Percentiles rank a stretch among this genome's conserved stretches.
phyloP scores from a whole-genome alignment of 2,888 invertebrate species.

The Lithophane socia region DNA sequence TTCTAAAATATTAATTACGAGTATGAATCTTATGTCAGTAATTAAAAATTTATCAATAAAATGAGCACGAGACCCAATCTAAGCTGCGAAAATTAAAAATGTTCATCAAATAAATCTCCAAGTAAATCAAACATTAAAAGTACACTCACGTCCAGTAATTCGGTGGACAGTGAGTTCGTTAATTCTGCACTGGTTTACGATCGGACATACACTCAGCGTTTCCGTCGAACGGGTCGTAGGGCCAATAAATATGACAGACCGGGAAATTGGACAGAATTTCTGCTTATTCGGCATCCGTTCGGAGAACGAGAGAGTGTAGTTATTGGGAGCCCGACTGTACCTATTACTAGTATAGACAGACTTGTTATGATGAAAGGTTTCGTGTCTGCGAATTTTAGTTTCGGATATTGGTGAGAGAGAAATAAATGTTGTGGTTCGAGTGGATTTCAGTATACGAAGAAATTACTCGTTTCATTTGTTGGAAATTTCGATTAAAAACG shows the following conservation, averaged over 20 bases:
- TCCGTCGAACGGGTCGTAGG: slow-evolving; percentile 71
- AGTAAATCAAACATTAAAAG: slow-evolving; percentile 36
- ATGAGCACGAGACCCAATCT: background rate
- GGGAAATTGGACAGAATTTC: slow-evolving; percentile 86
- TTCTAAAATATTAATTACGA: background rate
- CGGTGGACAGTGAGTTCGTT: slow-evolving; percentile 61
- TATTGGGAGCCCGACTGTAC: slow-evolving; percentile 64
- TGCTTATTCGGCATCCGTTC: slow-evolving; percentile 77
- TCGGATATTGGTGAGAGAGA: slow-evolving; percentile 16
- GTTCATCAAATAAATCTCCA: background rate
- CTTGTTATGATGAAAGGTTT: slow-evolving; percentile 39
- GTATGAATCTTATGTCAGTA: background rate
- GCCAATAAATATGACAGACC: slow-evolving; percentile 86
- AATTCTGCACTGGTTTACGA: slow-evolving; percentile 69
- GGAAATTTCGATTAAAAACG: background rate
- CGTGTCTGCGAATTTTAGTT: slow-evolving; percentile 31
- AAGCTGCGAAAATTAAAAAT: background rate
- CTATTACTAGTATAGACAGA: slow-evolving; percentile 48
- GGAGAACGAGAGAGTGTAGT: slow-evolving; percentile 66
- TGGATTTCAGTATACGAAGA: background rate
- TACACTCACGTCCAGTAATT: slow-evolving; percentile 42
- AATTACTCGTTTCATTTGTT: background rate
- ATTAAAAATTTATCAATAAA: background rate
- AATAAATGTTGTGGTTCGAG: slow-evolving; percentile 21
- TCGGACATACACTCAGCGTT: slow-evolving; percentile 72